These are phyloP conservation scores for Octodon degus DNA, from an alignment of 2,113 vertebrate species.

Conservation along the genomic window DNA sequence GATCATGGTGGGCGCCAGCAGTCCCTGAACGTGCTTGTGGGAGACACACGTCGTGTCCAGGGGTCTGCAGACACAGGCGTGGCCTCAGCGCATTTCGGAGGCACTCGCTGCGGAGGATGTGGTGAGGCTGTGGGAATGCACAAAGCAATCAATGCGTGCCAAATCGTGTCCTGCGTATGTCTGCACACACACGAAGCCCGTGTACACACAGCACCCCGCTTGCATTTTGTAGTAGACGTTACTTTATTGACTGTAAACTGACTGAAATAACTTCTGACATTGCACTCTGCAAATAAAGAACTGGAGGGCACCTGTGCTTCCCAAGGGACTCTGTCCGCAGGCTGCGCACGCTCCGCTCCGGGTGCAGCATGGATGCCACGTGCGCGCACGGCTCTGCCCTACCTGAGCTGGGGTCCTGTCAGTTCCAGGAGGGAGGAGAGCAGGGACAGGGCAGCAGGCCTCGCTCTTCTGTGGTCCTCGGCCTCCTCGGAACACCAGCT, in stretches of 20 bases:
- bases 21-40: background rate
- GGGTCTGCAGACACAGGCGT: conserved; percentile 19
- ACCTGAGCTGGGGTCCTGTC: accelerated
- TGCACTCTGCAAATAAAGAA: conserved; percentile 77
- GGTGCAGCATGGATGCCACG: no score
- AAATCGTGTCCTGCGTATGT: conserved; percentile 40
- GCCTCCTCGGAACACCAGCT: background rate
- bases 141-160: conserved; percentile 75
- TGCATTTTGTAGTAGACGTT: background rate
- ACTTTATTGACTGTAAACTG: conserved; percentile 54
- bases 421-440: accelerated
- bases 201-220: background rate
- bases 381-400: background rate
- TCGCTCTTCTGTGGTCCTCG: background rate
- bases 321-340: background rate
- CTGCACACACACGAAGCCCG: background rate
- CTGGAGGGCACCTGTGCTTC: conserved; percentile 4
- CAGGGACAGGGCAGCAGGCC: background rate
- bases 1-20: background rate
- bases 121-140: conserved; percentile 16
- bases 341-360: no score
- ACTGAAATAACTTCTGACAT: conserved; percentile 77
- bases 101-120: background rate
- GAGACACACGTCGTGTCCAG: background rate
- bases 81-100: background rate